Percentiles rank a stretch among this genome's conserved stretches.
Conservation (phyloP, 92 coral and sea anemone species). For the Plumapathes pennacea region DNA sequence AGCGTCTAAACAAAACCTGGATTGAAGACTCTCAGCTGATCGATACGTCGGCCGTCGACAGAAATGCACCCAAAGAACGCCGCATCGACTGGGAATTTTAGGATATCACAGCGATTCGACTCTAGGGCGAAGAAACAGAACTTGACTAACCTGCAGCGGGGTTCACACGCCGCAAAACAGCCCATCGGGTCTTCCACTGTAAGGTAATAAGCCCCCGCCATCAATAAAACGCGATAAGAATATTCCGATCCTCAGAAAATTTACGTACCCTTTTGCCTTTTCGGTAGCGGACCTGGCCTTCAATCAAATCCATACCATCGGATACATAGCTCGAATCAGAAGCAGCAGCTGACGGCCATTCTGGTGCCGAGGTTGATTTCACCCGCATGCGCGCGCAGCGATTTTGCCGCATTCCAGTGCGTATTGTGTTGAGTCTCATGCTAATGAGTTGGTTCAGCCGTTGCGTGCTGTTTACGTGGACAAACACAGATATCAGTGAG, state of each 20-base stretch:
- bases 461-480: no score
- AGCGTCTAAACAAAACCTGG: no score
- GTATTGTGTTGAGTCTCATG: conserved; percentile 14
- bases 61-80: no score
- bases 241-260: no score
- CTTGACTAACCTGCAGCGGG: conserved; percentile 90
- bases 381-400: conserved; percentile 86
- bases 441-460: no score
- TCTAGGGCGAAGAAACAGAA: conserved; percentile 1
- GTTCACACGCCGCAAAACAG: conserved; percentile 87
- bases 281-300: conserved; percentile 77
- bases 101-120: not conserved
- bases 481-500: no score
- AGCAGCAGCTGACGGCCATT: conserved; percentile 39
- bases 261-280: conserved; percentile 83
- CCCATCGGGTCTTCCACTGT: conserved; percentile 99
- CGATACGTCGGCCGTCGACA: no score
- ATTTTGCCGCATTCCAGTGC: conserved; percentile 67
- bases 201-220: conserved; percentile 25
- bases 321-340: conserved; percentile 57
- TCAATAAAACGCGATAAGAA: not conserved
- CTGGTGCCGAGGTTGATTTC: conserved; percentile 31
- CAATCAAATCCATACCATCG: conserved; percentile 69
- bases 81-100: not conserved
- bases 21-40: not conserved